Conservation (phyloP, 2,888 invertebrate species). For the Cataglyphis cursor region DNA sequence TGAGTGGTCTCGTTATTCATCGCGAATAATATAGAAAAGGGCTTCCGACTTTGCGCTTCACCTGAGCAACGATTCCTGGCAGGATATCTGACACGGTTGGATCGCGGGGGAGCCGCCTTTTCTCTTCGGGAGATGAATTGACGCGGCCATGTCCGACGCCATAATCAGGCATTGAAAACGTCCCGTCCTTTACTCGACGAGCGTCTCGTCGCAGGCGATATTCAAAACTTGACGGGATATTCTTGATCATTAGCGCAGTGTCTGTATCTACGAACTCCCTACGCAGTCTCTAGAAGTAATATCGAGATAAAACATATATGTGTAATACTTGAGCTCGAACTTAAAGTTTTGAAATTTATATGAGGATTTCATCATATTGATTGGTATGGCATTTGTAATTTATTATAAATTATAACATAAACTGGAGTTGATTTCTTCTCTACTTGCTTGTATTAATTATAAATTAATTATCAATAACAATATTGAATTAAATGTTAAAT, state of each 20-base stretch:
- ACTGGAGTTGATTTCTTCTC: background rate
- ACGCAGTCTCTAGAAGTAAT: background rate
- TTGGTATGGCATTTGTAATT: background rate
- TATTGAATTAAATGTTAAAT: background rate
- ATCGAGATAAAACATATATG: background rate
- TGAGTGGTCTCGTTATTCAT: conserved; percentile 86
- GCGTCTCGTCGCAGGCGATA: conserved; percentile 32
- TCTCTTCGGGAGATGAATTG: conserved; percentile 70
- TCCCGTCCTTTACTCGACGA: conserved; percentile 38
- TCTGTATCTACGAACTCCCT: background rate
- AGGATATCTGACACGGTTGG: conserved; percentile 70
- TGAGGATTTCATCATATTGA: background rate
- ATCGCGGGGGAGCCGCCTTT: conserved; percentile 59
- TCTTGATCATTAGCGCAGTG: conserved; percentile 45
- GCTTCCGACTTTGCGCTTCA: conserved; percentile 71
- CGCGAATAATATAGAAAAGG: conserved; percentile 85
- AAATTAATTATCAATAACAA: background rate
- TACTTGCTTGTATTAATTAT: background rate
- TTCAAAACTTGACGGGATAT: conserved; percentile 42
- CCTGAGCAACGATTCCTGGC: conserved; percentile 68
- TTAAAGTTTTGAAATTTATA: background rate
- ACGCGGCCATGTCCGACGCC: conserved; percentile 57
- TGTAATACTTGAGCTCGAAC: background rate
- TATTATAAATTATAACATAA: background rate
- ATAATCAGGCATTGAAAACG: conserved; percentile 68